These are phyloP conservation scores for Equus quagga DNA, from an alignment of 2,113 vertebrate genomes.

Conservation along the genomic window DNA sequence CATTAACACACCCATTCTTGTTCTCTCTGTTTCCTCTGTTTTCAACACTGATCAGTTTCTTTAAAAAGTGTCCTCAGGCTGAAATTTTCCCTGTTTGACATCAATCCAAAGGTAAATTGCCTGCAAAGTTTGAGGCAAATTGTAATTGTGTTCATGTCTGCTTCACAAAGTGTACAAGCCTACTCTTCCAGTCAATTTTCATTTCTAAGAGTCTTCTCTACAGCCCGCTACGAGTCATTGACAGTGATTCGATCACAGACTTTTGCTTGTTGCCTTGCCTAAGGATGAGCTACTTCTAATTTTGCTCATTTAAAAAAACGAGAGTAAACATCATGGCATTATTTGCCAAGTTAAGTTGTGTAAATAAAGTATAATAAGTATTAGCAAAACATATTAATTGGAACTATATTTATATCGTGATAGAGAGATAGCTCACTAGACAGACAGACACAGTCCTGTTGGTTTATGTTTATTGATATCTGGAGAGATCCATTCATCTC, in stretches of 20 bases:
- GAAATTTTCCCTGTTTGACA: slow-evolving; percentile 71
- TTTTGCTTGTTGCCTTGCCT: neutral
- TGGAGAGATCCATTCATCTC: neutral
- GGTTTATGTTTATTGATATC: neutral
- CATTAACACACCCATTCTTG: neutral
- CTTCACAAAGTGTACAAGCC: neutral
- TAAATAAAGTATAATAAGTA: neutral
- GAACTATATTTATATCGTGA: neutral
- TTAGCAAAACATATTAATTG: neutral
- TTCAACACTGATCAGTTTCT: slow-evolving; percentile 12
- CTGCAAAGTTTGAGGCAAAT: slow-evolving; percentile 53
- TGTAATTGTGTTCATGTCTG: slow-evolving; percentile 29
- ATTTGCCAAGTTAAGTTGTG: neutral
- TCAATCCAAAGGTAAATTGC: slow-evolving; percentile 52
- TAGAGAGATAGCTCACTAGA: neutral
- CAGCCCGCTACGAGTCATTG: neutral
- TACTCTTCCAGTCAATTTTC: slow-evolving; percentile 31
- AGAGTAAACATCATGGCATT: neutral
- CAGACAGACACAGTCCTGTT: neutral
- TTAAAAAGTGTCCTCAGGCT: slow-evolving; percentile 49
- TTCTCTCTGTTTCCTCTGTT: neutral
- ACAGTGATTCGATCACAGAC: neutral
- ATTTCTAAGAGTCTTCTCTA: neutral
- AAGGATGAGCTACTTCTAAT: neutral
- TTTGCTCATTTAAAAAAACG: neutral